Evolutionary conservation across 2,888 invertebrate genomes (phyloP), one percentile per base, ranked within the genome.

Genomic region (Brenthis daphne): DNA sequence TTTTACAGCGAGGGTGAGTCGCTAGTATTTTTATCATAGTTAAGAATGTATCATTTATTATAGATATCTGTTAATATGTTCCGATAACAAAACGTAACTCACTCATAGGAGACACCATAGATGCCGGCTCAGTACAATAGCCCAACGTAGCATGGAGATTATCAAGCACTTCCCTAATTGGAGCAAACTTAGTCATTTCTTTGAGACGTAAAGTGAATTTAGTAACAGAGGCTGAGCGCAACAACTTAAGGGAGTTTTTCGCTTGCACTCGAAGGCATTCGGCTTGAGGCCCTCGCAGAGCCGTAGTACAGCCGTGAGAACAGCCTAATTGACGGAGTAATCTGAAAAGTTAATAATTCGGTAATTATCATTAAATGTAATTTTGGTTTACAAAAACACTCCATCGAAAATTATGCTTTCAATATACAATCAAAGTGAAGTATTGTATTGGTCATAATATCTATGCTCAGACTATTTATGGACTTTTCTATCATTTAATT

Each of bases 61-160:
- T 24, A 8, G 6, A 48, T 14, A 24, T 14, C 14, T n/a, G 16
- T 33, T 54, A 54, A 54, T 12, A 54, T 24, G 11, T 54, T 54
- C 11, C 12, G 11, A 12, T 12, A 33, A 48, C 2, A 13, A 57
- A 50, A 14, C 11, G 50, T 24, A 13, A 94, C 97, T 96, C 93
- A 98, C 98, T 97, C 89, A 97, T 93, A 48, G 98, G 98, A 37
- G 98, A 98, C 24, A 98, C 93, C 77, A 97, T 91, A 11, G 96
- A 95, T 73, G 96, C 95, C 13, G 98, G 98, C 86, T 99, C 99
- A 51, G 97, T 95, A 68, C 99, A 99, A 87, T 98, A 99, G 6
- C 99, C 99, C 64, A 99, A 95, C 77, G 98, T 97, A 0, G 99
- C 96, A 85, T 99, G 99, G 72, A 99, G 95, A 81, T 99, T 97